Evolutionary conservation across 2,113 vertebrate genomes (phyloP), one percentile per base, ranked within the genome.

Genomic region (Polypterus senegalus): DNA sequence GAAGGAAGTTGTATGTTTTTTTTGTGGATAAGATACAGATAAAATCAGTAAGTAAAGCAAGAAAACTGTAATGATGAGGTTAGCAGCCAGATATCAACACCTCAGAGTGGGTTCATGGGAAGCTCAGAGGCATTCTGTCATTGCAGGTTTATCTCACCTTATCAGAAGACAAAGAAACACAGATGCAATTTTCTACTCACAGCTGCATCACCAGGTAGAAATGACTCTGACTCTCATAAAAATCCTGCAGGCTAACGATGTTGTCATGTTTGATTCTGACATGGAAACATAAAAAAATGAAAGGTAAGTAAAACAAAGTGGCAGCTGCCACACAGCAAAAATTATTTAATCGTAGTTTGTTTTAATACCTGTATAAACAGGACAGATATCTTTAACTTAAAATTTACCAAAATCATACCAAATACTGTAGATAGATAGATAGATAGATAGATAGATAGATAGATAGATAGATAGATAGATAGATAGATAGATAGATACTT

Each of bases 181-280:
- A 66, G 27, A 27, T 27, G 27, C 27, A 27, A 27, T 7, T 27
- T 44, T 53, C 0, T 59, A 93, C 94, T 91, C 78, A 98, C 94
- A 98, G 88, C 67, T 97, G 89, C 95, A 98, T 96, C 59, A 94
- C 90, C 67, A 97, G 84, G 81, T 97, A 97, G 80, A 91, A 97
- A 76, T 98, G 93, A 3, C 91, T 94, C 7, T 77, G 67, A 27
- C 84, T 98, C 76, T 98, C 95, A 0, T 97, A 98, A 78, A 97
- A 92, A 9, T 97, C 93, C 66, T 96, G 92, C 69, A 98, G 76
- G 9, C 88, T 88, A 66, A 98, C 87, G 0, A 98, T 93, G 68
- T 98, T 98, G 8, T 94, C 89, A 0, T 98, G 95, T 68, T 96
- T 93, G 78, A 98, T 92, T 73, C 95, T 97, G 82, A 67, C 68